These are phyloP conservation scores for Metopolophium dirhodum DNA, from an alignment of 1,140 invertebrate species.

Conservation along the genomic window DNA sequence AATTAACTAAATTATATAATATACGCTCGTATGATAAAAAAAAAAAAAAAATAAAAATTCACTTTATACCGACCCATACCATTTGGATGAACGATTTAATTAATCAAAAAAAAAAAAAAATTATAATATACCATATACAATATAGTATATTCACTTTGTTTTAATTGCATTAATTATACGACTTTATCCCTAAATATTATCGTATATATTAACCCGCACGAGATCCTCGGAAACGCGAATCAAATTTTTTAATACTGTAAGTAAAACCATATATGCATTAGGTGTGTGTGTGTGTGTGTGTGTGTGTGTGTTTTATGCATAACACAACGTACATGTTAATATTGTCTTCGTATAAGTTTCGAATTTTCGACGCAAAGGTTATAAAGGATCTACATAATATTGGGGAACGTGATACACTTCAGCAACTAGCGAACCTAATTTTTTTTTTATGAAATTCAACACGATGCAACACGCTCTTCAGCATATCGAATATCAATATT, in stretches of 20 bases:
- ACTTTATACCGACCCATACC: neutral
- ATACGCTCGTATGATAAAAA: neutral
- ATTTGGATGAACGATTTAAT: neutral
- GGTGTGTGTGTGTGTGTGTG: neutral
- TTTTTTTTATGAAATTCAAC: constrained; percentile 28
- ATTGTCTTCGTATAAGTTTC: neutral
- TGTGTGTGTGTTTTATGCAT: neutral
- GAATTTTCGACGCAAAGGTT: neutral
- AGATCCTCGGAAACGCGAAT: neutral
- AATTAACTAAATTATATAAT: neutral
- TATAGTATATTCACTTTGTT: neutral
- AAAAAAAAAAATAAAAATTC: neutral
- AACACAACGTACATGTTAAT: constrained; percentile 2
- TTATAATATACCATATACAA: too few species aligned
- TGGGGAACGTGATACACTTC: constrained; percentile 36
- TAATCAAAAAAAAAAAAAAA: neutral
- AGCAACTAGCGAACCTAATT: neutral
- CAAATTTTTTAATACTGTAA: neutral
- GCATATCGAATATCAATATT: constrained; percentile 48
- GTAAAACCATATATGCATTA: neutral
- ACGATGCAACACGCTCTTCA: neutral
- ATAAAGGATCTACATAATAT: constrained; percentile 22
- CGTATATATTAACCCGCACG: neutral
- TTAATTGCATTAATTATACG: constrained; percentile 21
- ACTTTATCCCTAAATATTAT: neutral